Evolutionary conservation across 2,888 invertebrate genomes (phyloP), one percentile per base, ranked within the genome.

Genomic region (Apotomis betuletana): DNA sequence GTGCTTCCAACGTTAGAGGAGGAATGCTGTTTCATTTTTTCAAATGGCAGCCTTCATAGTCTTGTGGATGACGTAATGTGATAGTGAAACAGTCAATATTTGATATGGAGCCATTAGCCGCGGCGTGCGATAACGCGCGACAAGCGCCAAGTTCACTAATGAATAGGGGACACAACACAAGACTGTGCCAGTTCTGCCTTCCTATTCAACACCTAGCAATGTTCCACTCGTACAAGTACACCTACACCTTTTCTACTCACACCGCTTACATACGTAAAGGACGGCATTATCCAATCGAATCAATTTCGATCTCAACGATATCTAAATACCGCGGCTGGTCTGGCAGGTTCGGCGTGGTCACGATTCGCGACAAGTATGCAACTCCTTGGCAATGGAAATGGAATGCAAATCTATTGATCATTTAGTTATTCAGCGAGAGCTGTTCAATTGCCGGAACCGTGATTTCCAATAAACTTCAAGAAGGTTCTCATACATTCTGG

Each of bases 61-160:
- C 85, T 84, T 81, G 82, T 81, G 84, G 77, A 80, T 91, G 91
- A 90, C 91, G 91, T 90, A 88, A 90, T 78, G 77, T 85, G 90
- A 90, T 90, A 91, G 85, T 83, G 81, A 83, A 87, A 86, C 88
- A 87, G 90, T 91, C 87, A 91, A 90, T 92, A 91, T 91, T 91
- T 91, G 90, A 91, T 91, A 88, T 83, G 82, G 80, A 84, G 81
- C 89, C 89, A 90, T 90, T 90, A 90, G 87, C 84, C 79, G 79
- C 81, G 76, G 80, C 76, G 78, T 78, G 84, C 83, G 90, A 90
- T 91, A 90, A 90, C 85, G 83, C 76, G 81, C 76, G 81, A 81
- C 72, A 64, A 69, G 72, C 73, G 72, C 70, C 88, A 87, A 89
- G 89, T 90, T 89, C 87, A 89, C 87, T 90, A 90, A 91, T 90